A percentile compares a stretch with the other conserved stretches of the same genome.
phyloP scores from a whole-genome alignment of 2,113 vertebrate genomes.

The Raja brachyura region DNA sequence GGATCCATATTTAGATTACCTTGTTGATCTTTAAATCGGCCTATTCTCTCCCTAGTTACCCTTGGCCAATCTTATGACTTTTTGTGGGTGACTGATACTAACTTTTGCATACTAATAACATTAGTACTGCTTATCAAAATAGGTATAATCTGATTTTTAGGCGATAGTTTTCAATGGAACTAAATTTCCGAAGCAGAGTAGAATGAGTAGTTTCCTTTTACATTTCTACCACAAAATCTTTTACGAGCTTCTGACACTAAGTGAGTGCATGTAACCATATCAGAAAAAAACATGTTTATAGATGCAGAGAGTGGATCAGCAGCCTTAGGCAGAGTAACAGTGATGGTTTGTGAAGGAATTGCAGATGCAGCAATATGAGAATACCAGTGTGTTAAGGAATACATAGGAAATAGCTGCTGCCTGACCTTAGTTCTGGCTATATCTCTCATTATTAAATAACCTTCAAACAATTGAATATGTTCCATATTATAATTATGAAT shows the following conservation, averaged over 20 bases:
- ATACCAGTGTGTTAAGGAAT: background rate
- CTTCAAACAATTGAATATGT: constrained; percentile 33
- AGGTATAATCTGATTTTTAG: too few species aligned
- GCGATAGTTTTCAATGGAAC: too few species aligned
- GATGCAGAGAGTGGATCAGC: background rate
- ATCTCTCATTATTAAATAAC: constrained; percentile 16
- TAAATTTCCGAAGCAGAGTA: too few species aligned
- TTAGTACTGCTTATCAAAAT: too few species aligned
- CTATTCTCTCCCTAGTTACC: too few species aligned
- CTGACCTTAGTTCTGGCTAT: background rate
- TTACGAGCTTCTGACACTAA: background rate
- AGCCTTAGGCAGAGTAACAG: background rate
- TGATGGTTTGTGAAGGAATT: background rate
- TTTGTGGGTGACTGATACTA: too few species aligned
- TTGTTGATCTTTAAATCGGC: too few species aligned
- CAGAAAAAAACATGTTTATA: background rate
- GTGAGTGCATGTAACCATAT: background rate
- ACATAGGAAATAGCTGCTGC: background rate
- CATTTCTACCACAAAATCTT: background rate
- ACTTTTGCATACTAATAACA: too few species aligned
- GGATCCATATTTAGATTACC: too few species aligned
- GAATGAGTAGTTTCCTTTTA: too few species aligned
- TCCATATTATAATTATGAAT: constrained; percentile 16
- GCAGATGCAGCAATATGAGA: background rate
- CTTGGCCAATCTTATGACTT: too few species aligned